Percentiles rank a stretch among this genome's conserved stretches.
These are phyloP conservation scores for Polia nebulosa DNA, from an alignment of 2,888 invertebrate genomes.

Conservation along the genomic window DNA sequence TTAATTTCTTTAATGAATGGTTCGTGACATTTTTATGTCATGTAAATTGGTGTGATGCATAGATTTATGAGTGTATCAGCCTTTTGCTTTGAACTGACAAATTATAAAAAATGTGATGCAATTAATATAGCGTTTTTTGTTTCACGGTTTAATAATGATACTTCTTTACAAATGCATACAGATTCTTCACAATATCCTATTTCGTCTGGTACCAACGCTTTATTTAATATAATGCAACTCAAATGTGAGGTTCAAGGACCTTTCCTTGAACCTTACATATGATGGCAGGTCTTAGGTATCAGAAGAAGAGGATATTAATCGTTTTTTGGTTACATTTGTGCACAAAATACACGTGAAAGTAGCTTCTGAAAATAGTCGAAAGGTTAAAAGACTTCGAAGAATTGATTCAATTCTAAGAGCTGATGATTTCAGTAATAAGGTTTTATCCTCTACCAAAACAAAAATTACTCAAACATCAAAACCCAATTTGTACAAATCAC, in stretches of 20 bases:
- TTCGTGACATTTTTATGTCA: constrained; percentile 78
- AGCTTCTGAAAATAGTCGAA: too few relatives aligned
- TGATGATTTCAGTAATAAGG: background rate
- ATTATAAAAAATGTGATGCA: constrained; percentile 39
- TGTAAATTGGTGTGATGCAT: constrained; percentile 68
- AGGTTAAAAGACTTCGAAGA: constrained; percentile 20
- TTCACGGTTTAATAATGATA: constrained; percentile 2
- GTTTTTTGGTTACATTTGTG: too few relatives aligned
- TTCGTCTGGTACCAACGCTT: background rate
- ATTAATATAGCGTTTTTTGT: constrained; percentile 35
- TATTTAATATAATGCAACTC: constrained; percentile 1
- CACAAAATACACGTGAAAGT: too few relatives aligned
- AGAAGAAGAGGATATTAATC: background rate
- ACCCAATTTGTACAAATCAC: constrained; percentile 53
- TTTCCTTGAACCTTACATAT: background rate
- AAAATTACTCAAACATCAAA: constrained; percentile 29
- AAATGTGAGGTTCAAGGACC: too few relatives aligned
- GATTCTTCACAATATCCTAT: background rate
- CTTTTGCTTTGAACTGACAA: constrained; percentile 48
- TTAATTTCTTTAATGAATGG: constrained; percentile 82
- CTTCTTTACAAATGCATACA: background rate
- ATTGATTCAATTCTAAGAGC: constrained; percentile 39
- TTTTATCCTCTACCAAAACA: constrained; percentile 21
- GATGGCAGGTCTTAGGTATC: background rate
- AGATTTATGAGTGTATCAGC: constrained; percentile 74